Base-by-base conservation (phyloP, 2,797 vertebrate genomes). In the Chanos chanos region DNA sequence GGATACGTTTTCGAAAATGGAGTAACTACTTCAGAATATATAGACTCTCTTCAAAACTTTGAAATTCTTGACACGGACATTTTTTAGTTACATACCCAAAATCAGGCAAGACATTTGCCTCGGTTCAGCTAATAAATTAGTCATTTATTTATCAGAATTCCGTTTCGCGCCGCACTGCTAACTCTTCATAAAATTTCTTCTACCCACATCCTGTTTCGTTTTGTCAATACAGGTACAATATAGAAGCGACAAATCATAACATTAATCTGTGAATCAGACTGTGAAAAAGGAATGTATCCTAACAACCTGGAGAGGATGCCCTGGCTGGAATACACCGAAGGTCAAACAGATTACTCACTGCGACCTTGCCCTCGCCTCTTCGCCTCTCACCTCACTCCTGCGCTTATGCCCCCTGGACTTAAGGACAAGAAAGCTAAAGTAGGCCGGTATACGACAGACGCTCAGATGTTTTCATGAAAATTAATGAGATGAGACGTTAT, bases 171-270 rank as follows among this genome's bases (percentile, higher is more conserved):
- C n/a, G n/a, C n/a, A n/a, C n/a, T n/a, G n/a, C n/a, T n/a, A n/a
- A n/a, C n/a, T n/a, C n/a, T n/a, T n/a, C n/a, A n/a, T n/a, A n/a
- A n/a, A n/a, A n/a, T n/a, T n/a, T n/a, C n/a, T n/a, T n/a, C n/a
- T n/a, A n/a, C n/a, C n/a, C n/a, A n/a, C n/a, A n/a, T n/a, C n/a
- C n/a, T n/a, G n/a, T n/a, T n/a, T n/a, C n/a, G n/a, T n/a, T n/a
- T n/a, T n/a, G n/a, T n/a, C n/a, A n/a, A n/a, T n/a, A n/a, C n/a
- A 88, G 84, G 85, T 0, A 86, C 81, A 2, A 73, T 87, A 50
- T 88, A 85, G 86, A 61, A 81, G 25, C 85, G 88, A 57, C 82
- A 86, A 60, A 80, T 85, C 41, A 67, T 86, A 12, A 75, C 71
- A 7, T 74, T 72, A 43, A 75, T 88, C 58, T 76, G 54, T 43